Conservation (phyloP, 2,113 vertebrate genomes). For the Smithornis capensis region DNA sequence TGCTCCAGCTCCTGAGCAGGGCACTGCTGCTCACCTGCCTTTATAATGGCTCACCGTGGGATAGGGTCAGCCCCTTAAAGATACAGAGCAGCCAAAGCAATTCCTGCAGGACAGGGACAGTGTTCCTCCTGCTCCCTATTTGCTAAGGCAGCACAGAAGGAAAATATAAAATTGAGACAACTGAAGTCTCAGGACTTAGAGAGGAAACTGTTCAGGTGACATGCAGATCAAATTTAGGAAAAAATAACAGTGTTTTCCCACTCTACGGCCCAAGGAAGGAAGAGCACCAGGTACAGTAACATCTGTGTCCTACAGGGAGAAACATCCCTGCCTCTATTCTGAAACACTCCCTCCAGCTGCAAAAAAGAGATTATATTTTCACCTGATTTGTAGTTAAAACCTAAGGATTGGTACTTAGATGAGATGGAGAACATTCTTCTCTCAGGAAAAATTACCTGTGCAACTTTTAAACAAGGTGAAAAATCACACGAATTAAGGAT, state of each 20-base stretch:
- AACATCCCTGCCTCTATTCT: neutral
- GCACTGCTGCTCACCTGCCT: slow-evolving; percentile 56
- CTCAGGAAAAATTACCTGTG: neutral
- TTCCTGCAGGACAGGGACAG: neutral
- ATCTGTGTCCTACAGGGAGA: neutral
- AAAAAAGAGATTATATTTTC: neutral
- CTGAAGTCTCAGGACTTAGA: neutral
- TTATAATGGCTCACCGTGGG: slow-evolving; percentile 46
- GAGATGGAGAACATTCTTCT: neutral
- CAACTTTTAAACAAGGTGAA: neutral
- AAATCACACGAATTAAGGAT: neutral
- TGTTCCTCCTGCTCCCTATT: neutral
- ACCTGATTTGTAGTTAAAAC: neutral
- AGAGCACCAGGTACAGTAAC: neutral
- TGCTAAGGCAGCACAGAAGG: neutral
- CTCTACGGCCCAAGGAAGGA: neutral
- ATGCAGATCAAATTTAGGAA: neutral
- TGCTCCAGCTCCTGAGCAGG: neutral
- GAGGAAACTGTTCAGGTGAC: neutral
- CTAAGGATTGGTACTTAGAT: neutral
- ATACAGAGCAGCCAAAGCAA: slow-evolving; percentile 53
- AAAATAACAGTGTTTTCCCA: neutral
- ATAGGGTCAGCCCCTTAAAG: slow-evolving; percentile 76
- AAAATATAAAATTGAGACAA: neutral
- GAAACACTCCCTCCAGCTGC: neutral